Evolutionary conservation across 2,797 vertebrate species (phyloP).

Genomic region (Mormyrus proboscirostris): DNA sequence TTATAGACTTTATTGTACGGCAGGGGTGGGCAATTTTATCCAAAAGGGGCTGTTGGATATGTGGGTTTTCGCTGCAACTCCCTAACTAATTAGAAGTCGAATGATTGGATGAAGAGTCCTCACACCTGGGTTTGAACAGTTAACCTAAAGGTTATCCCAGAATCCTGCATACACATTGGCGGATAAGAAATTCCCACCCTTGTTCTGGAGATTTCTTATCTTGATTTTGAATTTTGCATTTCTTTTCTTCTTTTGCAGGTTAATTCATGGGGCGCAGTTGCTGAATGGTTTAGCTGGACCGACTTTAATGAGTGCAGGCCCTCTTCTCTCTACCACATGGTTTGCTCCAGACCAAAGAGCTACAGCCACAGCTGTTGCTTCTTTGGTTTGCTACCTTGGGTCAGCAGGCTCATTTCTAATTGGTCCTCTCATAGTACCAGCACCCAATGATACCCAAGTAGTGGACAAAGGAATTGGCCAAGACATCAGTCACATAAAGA

Average conservation of each 20-base stretch:
- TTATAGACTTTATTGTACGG: not conserved
- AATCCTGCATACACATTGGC: not conserved
- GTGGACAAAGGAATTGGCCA: slow-evolving; percentile 19
- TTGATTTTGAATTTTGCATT: not conserved
- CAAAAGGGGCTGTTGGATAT: not conserved
- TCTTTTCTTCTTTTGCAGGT: slow-evolving; percentile 55
- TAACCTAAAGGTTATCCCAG: not conserved
- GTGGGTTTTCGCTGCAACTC: not conserved
- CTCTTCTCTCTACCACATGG: slow-evolving; percentile 92
- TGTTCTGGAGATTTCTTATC: not conserved
- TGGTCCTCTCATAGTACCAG: slow-evolving; percentile 83
- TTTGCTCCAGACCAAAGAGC: slow-evolving; percentile 91
- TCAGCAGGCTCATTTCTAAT: slow-evolving; percentile 76
- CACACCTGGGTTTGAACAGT: not conserved
- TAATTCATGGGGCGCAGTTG: slow-evolving; percentile 89
- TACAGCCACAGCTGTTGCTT: slow-evolving; percentile 88
- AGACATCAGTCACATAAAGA: slow-evolving; percentile 63
- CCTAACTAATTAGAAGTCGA: not conserved
- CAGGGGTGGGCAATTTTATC: not conserved
- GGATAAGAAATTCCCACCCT: not conserved
- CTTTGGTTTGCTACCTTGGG: slow-evolving; percentile 81
- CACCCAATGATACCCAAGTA: slow-evolving; percentile 71
- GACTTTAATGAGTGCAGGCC: slow-evolving; percentile 85
- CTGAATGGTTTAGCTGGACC: slow-evolving; percentile 93
- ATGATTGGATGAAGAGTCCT: not conserved